These are phyloP conservation scores for Melieria picta DNA, from an alignment of 2,888 invertebrate genomes.

Conservation along the genomic window DNA sequence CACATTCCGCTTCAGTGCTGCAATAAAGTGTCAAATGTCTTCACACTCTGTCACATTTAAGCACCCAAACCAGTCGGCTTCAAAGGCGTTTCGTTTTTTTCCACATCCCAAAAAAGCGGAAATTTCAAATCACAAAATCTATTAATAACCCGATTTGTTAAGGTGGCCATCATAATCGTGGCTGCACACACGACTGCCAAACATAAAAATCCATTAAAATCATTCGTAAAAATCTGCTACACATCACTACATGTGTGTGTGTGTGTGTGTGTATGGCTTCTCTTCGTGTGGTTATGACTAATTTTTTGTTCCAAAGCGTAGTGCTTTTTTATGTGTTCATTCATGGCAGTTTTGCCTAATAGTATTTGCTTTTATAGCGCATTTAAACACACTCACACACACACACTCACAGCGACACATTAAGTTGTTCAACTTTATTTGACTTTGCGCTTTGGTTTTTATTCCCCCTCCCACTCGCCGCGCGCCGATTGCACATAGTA, in stretches of 20 bases:
- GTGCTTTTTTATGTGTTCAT: constrained; percentile 24
- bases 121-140: not conserved
- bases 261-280: not conserved
- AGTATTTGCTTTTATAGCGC: constrained; percentile 20
- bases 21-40: not conserved
- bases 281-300: too few relatives aligned
- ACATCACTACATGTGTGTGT: not conserved
- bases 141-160: constrained; percentile 13
- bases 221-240: constrained; percentile 1
- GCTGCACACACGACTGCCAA: constrained; percentile 21
- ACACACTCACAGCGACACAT: not conserved
- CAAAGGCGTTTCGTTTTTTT: too few relatives aligned
- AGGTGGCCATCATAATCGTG: not conserved
- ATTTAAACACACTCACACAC: constrained; percentile 22
- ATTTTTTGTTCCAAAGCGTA: constrained; percentile 5
- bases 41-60: too few relatives aligned
- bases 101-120: not conserved
- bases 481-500: not conserved
- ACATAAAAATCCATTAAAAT: constrained; percentile 33
- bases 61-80: too few relatives aligned
- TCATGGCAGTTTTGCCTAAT: constrained; percentile 29
- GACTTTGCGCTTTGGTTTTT: constrained; percentile 13
- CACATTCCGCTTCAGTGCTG: not conserved
- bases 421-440: not conserved
- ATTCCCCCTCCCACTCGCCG: not conserved